Base-by-base conservation (phyloP, 2,797 vertebrate genomes). In the Bucorvus abyssinicus region DNA sequence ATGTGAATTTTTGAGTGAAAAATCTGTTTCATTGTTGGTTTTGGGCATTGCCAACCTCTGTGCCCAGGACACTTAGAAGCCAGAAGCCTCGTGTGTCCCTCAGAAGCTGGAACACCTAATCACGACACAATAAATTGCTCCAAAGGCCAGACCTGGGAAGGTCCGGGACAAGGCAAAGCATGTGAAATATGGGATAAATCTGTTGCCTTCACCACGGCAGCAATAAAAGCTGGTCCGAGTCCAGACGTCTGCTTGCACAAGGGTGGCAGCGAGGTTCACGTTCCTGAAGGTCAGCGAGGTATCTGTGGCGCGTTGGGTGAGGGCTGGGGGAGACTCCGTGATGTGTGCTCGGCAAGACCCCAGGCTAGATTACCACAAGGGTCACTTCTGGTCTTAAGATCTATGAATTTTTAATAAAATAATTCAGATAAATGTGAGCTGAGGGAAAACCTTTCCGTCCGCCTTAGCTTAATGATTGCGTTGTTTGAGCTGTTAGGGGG, bases 201-300 rank as follows among this genome's bases (percentile, higher is more conserved):
- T 32, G 64, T 80, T 93, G 8, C 22, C 22, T 59, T 87, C 59
- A 82, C 9, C 2, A 5, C 45, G 29, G 21, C 52, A 76, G 21
- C 12, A 60, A 16, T 34, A n/a, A 84, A 82, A 64, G 7, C 11
- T 32, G 34, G 47, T 74, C 12, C 15, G 24, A 40, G 5, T 32
- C 38, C 71, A 4, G 30, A 10, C 15, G 21, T 42, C 77, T 69
- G 5, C 36, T 80, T 74, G 49, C 12, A 34, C 8, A 40, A n/a
- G 60, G 2, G 2, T 52, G 19, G 2, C 70, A 50, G 21, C 0
- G 0, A 60, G 24, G 24, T 14, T 14, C 13, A 34, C 1, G 0
- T 17, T 81, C 61, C 50, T 81, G 61, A 84, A 76, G 26, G 64
- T 56, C 44, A 59, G 22, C 11, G 44, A 49, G 13, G 6, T 40